A percentile compares a stretch with the other conserved stretches of the same genome.
Evolutionary conservation across 2,797 vertebrate genomes (phyloP).

Genomic region (Acipenser transmontanus): DNA sequence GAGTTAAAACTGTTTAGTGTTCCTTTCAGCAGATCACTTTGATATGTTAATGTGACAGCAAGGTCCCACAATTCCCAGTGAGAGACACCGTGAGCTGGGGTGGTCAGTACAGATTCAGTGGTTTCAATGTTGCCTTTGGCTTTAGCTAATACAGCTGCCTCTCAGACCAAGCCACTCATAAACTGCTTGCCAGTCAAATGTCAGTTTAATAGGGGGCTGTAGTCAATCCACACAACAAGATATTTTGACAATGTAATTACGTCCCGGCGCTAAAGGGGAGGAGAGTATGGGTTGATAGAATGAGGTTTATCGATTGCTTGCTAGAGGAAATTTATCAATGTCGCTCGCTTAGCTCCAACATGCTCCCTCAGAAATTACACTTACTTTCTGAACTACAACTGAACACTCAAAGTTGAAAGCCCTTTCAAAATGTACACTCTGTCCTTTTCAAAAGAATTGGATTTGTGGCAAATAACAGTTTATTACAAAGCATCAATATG

Average conservation of each 20-base stretch:
- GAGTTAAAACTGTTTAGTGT: constrained; percentile 42
- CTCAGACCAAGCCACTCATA: constrained; percentile 45
- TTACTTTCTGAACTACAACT: constrained; percentile 40
- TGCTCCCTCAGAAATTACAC: constrained; percentile 50
- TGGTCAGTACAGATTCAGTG: constrained; percentile 62
- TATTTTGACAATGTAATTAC: constrained; percentile 73
- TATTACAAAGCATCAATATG: constrained; percentile 10
- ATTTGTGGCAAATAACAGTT: constrained; percentile 10
- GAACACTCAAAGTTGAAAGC: constrained; percentile 36
- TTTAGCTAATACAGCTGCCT: constrained; percentile 50
- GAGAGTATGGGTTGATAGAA: constrained; percentile 45
- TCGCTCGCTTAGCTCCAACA: constrained; percentile 45
- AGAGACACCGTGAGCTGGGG: constrained; percentile 41
- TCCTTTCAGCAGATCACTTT: constrained; percentile 40
- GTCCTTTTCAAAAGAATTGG: constrained; percentile 48
- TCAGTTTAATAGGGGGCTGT: constrained; percentile 47
- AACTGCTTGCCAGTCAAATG: constrained; percentile 58
- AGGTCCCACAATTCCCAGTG: constrained; percentile 38
- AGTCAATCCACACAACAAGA: constrained; percentile 43
- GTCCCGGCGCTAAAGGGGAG: constrained; percentile 45
- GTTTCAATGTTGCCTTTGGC: constrained; percentile 57
- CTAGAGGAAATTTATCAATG: constrained; percentile 75
- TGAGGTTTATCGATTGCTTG: constrained; percentile 69
- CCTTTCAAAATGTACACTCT: constrained; percentile 50
- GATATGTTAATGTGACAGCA: constrained; percentile 52